Evolutionary conservation across 2,797 vertebrate genomes (phyloP).

Genomic region (Gobionotothen gibberifrons): DNA sequence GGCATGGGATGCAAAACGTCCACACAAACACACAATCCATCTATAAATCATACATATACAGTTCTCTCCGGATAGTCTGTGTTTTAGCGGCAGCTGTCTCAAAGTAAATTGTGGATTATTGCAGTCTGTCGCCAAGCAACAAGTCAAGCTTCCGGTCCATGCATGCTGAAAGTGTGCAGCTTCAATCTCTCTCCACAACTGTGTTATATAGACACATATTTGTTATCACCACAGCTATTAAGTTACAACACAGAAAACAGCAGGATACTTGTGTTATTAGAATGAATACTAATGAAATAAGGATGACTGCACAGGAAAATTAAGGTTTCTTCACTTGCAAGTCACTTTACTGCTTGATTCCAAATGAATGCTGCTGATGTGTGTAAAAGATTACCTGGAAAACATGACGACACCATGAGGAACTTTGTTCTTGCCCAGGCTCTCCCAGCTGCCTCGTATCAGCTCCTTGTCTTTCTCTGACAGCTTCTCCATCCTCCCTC

Average conservation of each 20-base stretch:
- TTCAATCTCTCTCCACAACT: conserved; percentile 55
- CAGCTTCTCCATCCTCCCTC: conserved; percentile 83
- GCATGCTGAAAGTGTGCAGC: conserved; percentile 68
- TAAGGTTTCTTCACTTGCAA: conserved; percentile 19
- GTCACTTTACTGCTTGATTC: conserved; percentile 21
- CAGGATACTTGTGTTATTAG: conserved; percentile 3
- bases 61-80: conserved; percentile 53
- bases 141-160: conserved; percentile 80
- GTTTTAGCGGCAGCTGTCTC: conserved; percentile 70
- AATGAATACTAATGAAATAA: not conserved
- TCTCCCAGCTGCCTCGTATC: conserved; percentile 94
- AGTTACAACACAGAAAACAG: conserved; percentile 25
- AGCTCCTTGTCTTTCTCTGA: conserved; percentile 88
- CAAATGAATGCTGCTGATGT: conserved; percentile 9
- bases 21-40: conserved; percentile 43
- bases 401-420: conserved; percentile 93
- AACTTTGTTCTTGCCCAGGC: conserved; percentile 90
- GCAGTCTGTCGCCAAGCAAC: conserved; percentile 87
- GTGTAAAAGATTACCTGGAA: conserved; percentile 81
- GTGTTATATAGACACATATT: conserved; percentile 40
- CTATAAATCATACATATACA: conserved; percentile 47
- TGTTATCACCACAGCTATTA: conserved; percentile 21
- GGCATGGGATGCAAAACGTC: conserved; percentile 29
- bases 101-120: conserved; percentile 81
- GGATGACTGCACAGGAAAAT: conserved; percentile 12